Conservation (phyloP, 1,140 invertebrate species). For the Leptonema lineaticorne region DNA sequence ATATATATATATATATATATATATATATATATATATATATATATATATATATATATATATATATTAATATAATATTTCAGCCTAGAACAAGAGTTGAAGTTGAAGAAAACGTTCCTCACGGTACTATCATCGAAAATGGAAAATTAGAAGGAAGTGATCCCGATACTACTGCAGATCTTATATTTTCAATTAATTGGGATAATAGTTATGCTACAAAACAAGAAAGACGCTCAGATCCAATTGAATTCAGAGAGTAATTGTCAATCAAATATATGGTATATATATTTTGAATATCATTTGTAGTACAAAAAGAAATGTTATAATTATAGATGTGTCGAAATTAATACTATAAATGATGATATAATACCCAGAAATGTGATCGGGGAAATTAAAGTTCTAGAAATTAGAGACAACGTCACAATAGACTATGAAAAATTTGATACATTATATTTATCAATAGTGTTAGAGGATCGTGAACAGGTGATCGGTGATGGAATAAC, state of each 20-base stretch:
- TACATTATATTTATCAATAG: constrained; percentile 53
- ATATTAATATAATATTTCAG: constrained; percentile 39
- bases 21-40: not conserved
- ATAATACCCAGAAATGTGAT: constrained; percentile 45
- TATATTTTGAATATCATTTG: not conserved
- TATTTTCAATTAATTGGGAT: constrained; percentile 59
- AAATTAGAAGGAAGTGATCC: constrained; percentile 55
- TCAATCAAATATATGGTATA: not conserved
- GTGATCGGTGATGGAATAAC: constrained; percentile 47
- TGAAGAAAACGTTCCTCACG: constrained; percentile 56
- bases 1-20: not conserved
- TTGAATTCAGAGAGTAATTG: constrained; percentile 46
- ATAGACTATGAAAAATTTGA: constrained; percentile 62
- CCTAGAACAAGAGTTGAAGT: constrained; percentile 50
- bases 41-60: not conserved
- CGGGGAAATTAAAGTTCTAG: constrained; percentile 47
- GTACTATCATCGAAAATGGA: constrained; percentile 47
- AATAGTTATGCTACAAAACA: constrained; percentile 57
- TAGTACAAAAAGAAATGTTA: not conserved
- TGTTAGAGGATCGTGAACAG: constrained; percentile 52
- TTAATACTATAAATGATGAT: constrained; percentile 47
- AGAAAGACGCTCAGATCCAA: constrained; percentile 45
- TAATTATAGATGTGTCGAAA: constrained; percentile 49
- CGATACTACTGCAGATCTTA: constrained; percentile 56
- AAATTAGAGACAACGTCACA: constrained; percentile 49